These are phyloP conservation scores for Fopius arisanus DNA, from an alignment of 1,140 invertebrate species.

Conservation along the genomic window DNA sequence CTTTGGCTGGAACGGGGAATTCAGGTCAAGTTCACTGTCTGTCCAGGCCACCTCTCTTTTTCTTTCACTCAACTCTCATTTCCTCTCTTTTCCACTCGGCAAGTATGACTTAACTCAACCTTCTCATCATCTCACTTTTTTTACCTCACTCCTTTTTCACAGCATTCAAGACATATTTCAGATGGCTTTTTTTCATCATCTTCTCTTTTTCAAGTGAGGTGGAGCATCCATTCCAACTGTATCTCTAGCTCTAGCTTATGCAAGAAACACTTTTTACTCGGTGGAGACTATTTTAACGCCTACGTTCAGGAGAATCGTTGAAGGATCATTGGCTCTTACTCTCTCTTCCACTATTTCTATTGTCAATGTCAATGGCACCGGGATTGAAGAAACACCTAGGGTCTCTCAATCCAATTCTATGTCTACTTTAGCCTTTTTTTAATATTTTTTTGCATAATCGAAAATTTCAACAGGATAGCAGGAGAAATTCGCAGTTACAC, in stretches of 20 bases:
- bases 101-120: not conserved
- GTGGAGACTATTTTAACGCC: not conserved
- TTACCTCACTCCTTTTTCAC: not conserved
- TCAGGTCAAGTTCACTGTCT: conserved; percentile 53
- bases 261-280: not conserved
- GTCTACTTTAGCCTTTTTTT: no score
- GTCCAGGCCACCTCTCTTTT: conserved; percentile 35
- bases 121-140: conserved; percentile 32
- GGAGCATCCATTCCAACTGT: no score
- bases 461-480: no score
- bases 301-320: not conserved
- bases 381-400: conserved; percentile 19
- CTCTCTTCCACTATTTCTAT: conserved; percentile 15
- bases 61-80: conserved; percentile 30
- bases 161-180: not conserved
- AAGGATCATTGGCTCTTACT: not conserved
- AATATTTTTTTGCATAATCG: no score
- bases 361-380: conserved; percentile 51
- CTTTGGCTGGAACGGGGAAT: conserved; percentile 39
- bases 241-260: not conserved
- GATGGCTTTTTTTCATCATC: not conserved
- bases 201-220: not conserved
- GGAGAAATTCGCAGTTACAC: no score
- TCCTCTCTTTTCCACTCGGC: not conserved
- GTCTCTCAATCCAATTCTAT: no score